These are phyloP conservation scores for Ptyas mucosa DNA, from an alignment of 2,113 vertebrate species.

Conservation along the genomic window DNA sequence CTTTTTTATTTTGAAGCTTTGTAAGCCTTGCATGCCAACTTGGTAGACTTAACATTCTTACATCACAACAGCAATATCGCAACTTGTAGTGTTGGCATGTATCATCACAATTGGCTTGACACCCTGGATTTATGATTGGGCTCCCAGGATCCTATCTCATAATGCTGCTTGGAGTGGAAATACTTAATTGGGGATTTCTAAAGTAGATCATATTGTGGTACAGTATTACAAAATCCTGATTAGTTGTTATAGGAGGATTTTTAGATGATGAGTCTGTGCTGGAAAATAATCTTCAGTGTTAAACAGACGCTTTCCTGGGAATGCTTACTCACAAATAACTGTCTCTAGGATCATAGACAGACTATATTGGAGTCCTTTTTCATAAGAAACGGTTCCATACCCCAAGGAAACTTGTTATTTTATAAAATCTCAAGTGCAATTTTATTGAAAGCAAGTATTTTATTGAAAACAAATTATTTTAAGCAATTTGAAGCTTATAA, in stretches of 20 bases:
- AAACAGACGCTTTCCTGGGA: not conserved
- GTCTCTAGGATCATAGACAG: not conserved
- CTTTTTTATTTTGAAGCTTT: not conserved
- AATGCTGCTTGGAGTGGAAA: not conserved
- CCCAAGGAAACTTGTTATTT: not conserved
- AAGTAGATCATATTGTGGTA: not conserved
- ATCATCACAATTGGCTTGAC: not conserved
- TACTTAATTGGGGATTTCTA: not conserved
- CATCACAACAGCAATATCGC: not conserved
- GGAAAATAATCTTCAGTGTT: not conserved
- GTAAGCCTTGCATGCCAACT: not conserved
- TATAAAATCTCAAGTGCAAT: not conserved
- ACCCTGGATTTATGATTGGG: not conserved
- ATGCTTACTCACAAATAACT: not conserved
- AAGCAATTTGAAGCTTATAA: not conserved
- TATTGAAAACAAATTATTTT: not conserved
- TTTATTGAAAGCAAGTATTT: not conserved
- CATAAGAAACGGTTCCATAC: not conserved
- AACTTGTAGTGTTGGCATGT: not conserved
- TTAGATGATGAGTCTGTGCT: not conserved
- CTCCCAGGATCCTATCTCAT: not conserved
- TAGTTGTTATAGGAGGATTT: not conserved
- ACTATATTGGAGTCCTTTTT: not conserved
- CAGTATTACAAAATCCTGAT: not conserved
- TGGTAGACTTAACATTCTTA: not conserved